phyloP scores from a whole-genome alignment of 2,888 invertebrate species.

The Drosophila niveifrons region DNA sequence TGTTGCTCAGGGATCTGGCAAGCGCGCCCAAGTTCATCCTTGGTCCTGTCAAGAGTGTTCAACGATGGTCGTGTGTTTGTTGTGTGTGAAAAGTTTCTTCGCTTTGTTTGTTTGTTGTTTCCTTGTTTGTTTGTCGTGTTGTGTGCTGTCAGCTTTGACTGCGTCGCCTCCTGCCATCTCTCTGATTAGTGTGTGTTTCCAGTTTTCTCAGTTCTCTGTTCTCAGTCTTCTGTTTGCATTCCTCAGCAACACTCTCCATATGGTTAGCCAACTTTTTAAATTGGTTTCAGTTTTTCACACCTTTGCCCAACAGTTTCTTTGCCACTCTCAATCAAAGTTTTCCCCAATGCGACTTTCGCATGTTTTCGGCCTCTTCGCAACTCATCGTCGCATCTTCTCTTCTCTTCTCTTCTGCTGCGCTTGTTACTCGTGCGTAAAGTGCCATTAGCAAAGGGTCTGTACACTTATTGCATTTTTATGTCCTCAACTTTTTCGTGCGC shows the following conservation, averaged over 20 bases:
- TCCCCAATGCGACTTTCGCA: constrained; percentile 38
- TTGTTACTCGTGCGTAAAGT: constrained; percentile 77
- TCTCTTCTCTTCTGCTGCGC: constrained; percentile 41
- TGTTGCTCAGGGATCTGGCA: constrained; percentile 61
- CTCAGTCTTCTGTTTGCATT: constrained; percentile 35
- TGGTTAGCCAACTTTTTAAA: constrained; percentile 76
- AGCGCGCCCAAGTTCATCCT: constrained; percentile 67
- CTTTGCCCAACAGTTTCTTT: constrained; percentile 63
- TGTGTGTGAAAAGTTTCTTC: constrained; percentile 38
- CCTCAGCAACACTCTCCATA: constrained; percentile 60
- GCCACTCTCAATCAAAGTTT: constrained; percentile 75
- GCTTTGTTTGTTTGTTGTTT: constrained; percentile 25
- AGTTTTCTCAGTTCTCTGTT: neutral
- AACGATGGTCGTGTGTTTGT: constrained; percentile 44
- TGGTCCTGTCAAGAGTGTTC: constrained; percentile 41
- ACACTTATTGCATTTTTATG: constrained; percentile 79
- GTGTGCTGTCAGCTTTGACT: constrained; percentile 51
- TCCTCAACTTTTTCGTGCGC: constrained; percentile 55
- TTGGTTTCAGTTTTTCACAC: constrained; percentile 78
- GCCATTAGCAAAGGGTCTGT: constrained; percentile 72
- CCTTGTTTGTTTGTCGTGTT: constrained; percentile 32
- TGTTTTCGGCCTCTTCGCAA: constrained; percentile 23
- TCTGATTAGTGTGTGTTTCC: neutral
- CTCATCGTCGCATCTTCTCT: neutral
- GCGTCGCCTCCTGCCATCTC: constrained; percentile 34